Conservation (phyloP, 2,797 vertebrate genomes). For the Schizopygopsis pylzovi region DNA sequence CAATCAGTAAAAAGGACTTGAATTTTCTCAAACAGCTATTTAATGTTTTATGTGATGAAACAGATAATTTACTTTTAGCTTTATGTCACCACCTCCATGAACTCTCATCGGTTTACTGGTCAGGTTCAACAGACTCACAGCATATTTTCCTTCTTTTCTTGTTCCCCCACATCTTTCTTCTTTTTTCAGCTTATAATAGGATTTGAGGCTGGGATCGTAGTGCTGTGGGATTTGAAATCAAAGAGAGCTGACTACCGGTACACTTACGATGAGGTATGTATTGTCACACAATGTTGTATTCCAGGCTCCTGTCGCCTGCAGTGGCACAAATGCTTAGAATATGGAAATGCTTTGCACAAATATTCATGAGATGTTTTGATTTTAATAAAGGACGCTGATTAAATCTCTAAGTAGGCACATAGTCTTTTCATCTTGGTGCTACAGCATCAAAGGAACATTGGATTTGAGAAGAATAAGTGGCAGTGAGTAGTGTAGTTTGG, state of each 20-base stretch:
- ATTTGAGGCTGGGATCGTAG: constrained; percentile 96
- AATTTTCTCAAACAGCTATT: background rate
- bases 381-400: constrained; percentile 44
- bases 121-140: constrained; percentile 64
- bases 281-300: constrained; percentile 49
- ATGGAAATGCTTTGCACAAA: constrained; percentile 61
- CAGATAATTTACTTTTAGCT: constrained; percentile 15
- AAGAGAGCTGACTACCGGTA: constrained; percentile 99
- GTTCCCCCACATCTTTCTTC: constrained; percentile 63
- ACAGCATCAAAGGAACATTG: constrained; percentile 32
- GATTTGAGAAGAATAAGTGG: background rate
- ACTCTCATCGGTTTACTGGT: constrained; percentile 62
- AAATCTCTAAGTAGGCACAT: constrained; percentile 21
- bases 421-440: constrained; percentile 40
- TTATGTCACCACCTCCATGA: constrained; percentile 29
- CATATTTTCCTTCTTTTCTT: constrained; percentile 62
- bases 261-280: constrained; percentile 95
- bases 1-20: background rate
- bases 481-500: background rate
- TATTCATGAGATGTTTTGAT: constrained; percentile 67
- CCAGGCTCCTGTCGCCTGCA: constrained; percentile 16
- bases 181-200: constrained; percentile 94
- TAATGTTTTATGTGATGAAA: background rate
- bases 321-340: constrained; percentile 28
- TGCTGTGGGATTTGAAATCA: constrained; percentile 98